Evolutionary conservation across 2,888 invertebrate species (phyloP), one percentile per base, ranked within the genome.

Genomic region (Acholoe squamosa): DNA sequence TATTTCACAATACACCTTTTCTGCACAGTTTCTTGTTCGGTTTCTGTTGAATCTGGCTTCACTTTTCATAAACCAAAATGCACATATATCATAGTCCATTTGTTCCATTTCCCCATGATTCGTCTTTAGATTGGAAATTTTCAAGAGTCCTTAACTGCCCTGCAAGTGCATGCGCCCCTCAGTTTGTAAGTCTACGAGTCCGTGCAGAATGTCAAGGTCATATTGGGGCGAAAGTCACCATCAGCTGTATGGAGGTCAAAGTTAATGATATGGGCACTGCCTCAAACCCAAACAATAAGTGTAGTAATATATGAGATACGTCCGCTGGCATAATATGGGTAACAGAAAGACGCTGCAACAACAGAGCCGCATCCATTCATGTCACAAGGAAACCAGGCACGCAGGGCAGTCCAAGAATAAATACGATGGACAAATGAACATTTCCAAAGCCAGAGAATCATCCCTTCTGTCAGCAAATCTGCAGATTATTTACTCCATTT

Each of bases 11-110:
- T 61, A 61, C 19, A 61, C 61, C n/a, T 61, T 61, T 43, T 43
- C 43, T 43, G 61, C n/a, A 61, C 61, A 84, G 19, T 84, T 84
- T 51, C 19, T 33, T n/a, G 43, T 51, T 84, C 43, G 28, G 16
- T 84, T 84, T 84, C 28, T 43, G 51, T 84, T 84, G 84, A 84
- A 84, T 43, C 84, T 84, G 84, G n/a, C 84, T 33, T 84, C 84
- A 25, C 33, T 34, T 43, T 14, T 84, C 84, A 22, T 43, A 84
- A 19, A 51, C 84, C n/a, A 34, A 51, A 43, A 84, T 84, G 12
- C 84, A n/a, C n/a, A 19, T n/a, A 71, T 3, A 28, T 61, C 61
- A 61, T 61, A n/a, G n/a, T 61, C 14, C 22, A 71, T 71, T 71
- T 71, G 28, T 71, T 71, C 71, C 71, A 25, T 71, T 25, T 25